Percentiles rank a stretch among this genome's conserved stretches.
phyloP scores from a whole-genome alignment of 2,797 vertebrate genomes.

The Sylvilagus floridanus region DNA sequence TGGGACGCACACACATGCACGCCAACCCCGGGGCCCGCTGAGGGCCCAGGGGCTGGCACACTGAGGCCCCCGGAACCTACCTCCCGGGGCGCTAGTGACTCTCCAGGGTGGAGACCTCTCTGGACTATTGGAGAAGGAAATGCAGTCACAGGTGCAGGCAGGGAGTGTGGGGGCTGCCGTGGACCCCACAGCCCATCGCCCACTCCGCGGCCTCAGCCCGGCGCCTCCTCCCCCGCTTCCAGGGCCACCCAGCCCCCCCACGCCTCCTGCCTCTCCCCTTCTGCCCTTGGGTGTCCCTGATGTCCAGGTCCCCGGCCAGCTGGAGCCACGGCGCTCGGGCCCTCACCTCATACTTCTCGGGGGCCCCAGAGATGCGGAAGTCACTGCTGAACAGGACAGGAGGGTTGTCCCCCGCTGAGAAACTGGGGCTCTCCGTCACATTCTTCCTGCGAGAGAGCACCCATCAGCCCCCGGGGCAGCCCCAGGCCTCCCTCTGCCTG shows the following conservation, averaged over 20 bases:
- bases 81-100: conserved; percentile 83
- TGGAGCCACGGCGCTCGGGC: background rate
- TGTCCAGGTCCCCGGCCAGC: background rate
- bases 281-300: background rate
- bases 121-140: conserved; percentile 88
- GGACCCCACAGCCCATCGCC: background rate
- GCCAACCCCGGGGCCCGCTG: background rate
- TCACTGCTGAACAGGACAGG: conserved; percentile 94
- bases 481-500: background rate
- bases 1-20: conserved; percentile 55
- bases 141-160: conserved; percentile 77
- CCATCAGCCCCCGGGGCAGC: background rate
- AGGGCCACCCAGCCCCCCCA: background rate
- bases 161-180: background rate
- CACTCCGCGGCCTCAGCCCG: background rate
- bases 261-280: background rate
- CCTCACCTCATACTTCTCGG: conserved; percentile 86
- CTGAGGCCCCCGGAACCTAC: conserved; percentile 83
- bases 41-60: conserved; percentile 58
- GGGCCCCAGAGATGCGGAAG: conserved; percentile 83
- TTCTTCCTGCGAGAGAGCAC: conserved; percentile 93
- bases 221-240: background rate
- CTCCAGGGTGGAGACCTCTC: conserved; percentile 85
- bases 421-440: conserved; percentile 94
- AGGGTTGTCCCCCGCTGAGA: conserved; percentile 93